These are phyloP conservation scores for Argya squamiceps DNA, from an alignment of 2,797 vertebrate genomes.

Conservation along the genomic window DNA sequence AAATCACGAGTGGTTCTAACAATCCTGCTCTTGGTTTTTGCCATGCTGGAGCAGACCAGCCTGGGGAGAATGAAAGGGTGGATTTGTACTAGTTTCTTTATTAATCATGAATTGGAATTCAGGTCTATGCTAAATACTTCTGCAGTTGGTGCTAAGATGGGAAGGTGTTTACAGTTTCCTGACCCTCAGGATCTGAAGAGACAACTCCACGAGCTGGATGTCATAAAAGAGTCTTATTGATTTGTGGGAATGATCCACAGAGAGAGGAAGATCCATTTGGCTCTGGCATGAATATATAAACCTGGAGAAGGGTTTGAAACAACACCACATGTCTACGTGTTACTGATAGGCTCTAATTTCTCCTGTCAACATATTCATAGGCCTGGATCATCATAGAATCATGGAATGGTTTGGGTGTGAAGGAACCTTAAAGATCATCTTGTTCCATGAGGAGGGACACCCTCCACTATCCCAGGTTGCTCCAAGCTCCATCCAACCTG, in stretches of 20 bases:
- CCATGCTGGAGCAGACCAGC: rapidly evolving
- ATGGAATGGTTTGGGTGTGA: background rate
- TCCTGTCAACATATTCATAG: background rate
- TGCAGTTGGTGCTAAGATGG: background rate
- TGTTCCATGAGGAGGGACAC: background rate
- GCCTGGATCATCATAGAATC: background rate
- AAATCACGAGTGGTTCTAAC: background rate
- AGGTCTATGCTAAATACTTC: background rate
- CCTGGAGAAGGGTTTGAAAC: background rate
- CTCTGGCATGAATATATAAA: background rate
- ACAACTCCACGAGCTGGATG: background rate
- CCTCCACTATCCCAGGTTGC: background rate
- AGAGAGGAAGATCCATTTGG: background rate
- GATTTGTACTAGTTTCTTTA: background rate
- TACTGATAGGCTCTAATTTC: background rate
- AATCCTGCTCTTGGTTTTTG: background rate
- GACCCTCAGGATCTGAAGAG: background rate
- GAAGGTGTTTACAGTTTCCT: background rate
- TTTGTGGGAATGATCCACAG: background rate
- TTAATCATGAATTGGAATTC: background rate
- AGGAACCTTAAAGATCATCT: background rate
- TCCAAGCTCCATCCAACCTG: rapidly evolving
- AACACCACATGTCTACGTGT: background rate
- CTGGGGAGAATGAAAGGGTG: background rate
- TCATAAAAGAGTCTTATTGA: background rate